phyloP scores from a whole-genome alignment of 2,888 invertebrate species.

The Actias luna region DNA sequence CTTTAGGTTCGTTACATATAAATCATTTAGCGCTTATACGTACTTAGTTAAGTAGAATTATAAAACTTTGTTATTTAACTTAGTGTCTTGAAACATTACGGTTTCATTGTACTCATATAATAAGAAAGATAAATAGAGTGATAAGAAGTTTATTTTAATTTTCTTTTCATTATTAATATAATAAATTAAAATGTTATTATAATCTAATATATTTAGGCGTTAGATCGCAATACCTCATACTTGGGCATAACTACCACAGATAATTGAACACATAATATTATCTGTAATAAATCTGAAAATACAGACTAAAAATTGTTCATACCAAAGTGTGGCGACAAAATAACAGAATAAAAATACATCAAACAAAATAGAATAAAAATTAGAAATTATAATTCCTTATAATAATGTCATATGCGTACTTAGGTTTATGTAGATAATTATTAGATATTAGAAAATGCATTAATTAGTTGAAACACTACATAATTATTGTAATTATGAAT shows the following conservation, averaged over 20 bases:
- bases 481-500: constrained; percentile 9
- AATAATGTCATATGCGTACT: background rate
- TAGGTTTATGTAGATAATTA: background rate
- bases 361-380: background rate
- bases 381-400: background rate
- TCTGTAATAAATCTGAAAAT: background rate
- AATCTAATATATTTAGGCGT: background rate
- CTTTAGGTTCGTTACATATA: too few species aligned
- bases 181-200: background rate
- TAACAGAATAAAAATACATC: too few species aligned
- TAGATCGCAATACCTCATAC: background rate
- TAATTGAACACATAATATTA: background rate
- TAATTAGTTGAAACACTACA: constrained; percentile 17
- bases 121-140: background rate
- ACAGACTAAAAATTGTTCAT: background rate
- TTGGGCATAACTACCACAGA: background rate
- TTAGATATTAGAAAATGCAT: constrained; percentile 12
- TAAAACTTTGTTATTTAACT: too few species aligned
- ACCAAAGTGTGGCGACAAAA: background rate
- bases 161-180: background rate
- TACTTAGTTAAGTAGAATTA: too few species aligned
- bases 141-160: background rate
- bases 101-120: too few species aligned
- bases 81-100: too few species aligned
- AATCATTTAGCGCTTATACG: too few species aligned